phyloP scores from a whole-genome alignment of 2,888 invertebrate genomes.

The Andrena haemorrhoa region DNA sequence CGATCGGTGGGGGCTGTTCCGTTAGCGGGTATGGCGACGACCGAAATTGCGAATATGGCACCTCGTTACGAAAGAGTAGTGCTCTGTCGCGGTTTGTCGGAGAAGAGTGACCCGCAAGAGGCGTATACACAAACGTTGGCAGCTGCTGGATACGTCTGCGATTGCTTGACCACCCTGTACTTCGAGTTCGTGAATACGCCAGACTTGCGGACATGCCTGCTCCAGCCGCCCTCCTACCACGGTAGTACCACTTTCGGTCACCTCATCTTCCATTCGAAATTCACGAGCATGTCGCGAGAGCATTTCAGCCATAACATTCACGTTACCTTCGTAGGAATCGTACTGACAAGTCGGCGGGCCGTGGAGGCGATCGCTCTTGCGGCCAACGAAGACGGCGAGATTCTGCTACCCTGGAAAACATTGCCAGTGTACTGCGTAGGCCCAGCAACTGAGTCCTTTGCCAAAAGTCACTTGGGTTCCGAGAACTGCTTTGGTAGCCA shows the following conservation, averaged over 20 bases:
- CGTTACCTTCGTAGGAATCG: slow-evolving; percentile 73
- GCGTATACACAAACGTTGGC: slow-evolving; percentile 73
- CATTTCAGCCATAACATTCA: neutral
- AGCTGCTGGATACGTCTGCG: slow-evolving; percentile 77
- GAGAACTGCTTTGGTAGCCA: slow-evolving; percentile 75
- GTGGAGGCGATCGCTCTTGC: slow-evolving; percentile 77
- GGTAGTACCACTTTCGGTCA: slow-evolving; percentile 70
- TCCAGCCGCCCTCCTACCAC: slow-evolving; percentile 70
- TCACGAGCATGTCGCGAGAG: neutral
- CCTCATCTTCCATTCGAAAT: neutral
- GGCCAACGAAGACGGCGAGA: slow-evolving; percentile 55
- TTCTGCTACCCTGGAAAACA: slow-evolving; percentile 73
- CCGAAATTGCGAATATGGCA: slow-evolving; percentile 46
- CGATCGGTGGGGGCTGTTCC: neutral
- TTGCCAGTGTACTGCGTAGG: slow-evolving; percentile 80
- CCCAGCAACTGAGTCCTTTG: slow-evolving; percentile 77
- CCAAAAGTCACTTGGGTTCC: slow-evolving; percentile 72
- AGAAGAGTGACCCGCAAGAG: slow-evolving; percentile 74
- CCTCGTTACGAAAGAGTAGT: slow-evolving; percentile 68
- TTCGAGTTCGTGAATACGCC: slow-evolving; percentile 79
- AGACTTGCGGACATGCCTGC: slow-evolving; percentile 70
- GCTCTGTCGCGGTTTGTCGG: slow-evolving; percentile 77
- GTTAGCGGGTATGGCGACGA: neutral
- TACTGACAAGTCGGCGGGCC: slow-evolving; percentile 82
- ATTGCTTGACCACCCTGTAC: slow-evolving; percentile 74